These are phyloP conservation scores for Apaloderma vittatum DNA, from an alignment of 2,113 vertebrate genomes.

Conservation along the genomic window DNA sequence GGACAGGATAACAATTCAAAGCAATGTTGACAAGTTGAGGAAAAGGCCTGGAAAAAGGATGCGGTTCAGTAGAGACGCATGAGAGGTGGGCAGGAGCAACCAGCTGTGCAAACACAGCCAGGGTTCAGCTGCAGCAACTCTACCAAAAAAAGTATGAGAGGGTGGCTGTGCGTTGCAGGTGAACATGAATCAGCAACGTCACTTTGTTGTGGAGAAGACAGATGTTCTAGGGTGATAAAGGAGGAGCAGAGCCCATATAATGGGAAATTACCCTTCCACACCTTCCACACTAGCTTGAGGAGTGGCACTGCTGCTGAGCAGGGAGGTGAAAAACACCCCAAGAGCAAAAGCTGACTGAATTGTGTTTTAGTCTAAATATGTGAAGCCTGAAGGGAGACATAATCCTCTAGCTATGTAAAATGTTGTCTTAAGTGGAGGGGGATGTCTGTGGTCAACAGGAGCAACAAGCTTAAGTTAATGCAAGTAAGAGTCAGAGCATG, in stretches of 20 bases:
- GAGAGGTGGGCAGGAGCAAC: not conserved
- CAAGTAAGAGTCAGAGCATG: not conserved
- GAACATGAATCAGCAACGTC: not conserved
- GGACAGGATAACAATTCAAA: not conserved
- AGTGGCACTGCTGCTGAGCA: not conserved
- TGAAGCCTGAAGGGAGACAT: not conserved
- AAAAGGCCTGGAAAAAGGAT: not conserved
- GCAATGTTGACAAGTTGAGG: not conserved
- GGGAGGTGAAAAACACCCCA: not conserved
- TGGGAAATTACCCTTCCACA: not conserved
- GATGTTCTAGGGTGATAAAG: not conserved
- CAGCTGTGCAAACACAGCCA: conserved; percentile 45
- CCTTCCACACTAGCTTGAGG: not conserved
- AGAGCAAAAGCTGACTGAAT: not conserved
- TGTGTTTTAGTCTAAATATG: not conserved
- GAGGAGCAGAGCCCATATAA: not conserved
- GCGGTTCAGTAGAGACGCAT: rapidly evolving
- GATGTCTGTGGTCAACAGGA: not conserved
- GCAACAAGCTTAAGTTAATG: not conserved
- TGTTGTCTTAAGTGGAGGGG: not conserved
- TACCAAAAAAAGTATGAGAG: conserved; percentile 22
- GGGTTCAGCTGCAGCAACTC: conserved; percentile 1
- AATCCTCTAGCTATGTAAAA: not conserved
- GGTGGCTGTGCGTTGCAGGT: not conserved
- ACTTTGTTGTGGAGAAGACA: not conserved